Evolutionary conservation across 2,113 vertebrate species (phyloP), one percentile per base, ranked within the genome.

Genomic region (Megaceryle maxima): DNA sequence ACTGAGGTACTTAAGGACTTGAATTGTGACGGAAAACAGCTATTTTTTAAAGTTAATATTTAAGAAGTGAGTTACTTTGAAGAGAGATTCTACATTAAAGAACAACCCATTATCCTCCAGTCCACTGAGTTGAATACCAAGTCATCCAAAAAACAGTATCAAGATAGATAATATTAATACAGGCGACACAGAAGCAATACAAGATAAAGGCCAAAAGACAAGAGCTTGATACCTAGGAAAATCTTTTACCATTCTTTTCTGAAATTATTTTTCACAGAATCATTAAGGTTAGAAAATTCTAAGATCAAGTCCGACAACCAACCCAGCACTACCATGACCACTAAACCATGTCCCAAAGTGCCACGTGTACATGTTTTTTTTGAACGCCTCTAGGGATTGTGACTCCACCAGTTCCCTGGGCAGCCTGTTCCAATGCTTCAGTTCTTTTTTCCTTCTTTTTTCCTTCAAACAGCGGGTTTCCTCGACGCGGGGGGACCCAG

Each of bases 41-140:
- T 21, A 70, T 29, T 84, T 93, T 24, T 74, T 87, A 16, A 57
- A 87, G 91, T 44, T 44, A 67, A 66, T 11, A 69, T 80, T 66
- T 33, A 43, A 69, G 44, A 64, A 25, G 6, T n/a, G 17, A 37
- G 22, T 62, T 43, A 64, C 17, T 51, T 46, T 3, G 0, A 74
- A 59, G 7, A 63, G 33, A 85, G 6, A 1, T 41, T 86, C 39
- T 35, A 10, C 19, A 72, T 37, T 59, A n/a, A 78, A 87, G 20
- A 89, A 35, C 3, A 17, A 70, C 0, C 12, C 1, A 0, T 20
- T 48, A 50, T 15, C 16, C 16, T 80, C 7, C n/a, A 87, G 41
- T n/a, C 2, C 6, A 70, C 10, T n/a, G 17, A 77, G 17, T 73
- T 87, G 64, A 56, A 75, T 56, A 88, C 9, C 5, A 90, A 41